Percentiles rank a stretch among this genome's conserved stretches.
phyloP scores from a whole-genome alignment of 2,797 vertebrate genomes.

The Emydoidea blandingii region DNA sequence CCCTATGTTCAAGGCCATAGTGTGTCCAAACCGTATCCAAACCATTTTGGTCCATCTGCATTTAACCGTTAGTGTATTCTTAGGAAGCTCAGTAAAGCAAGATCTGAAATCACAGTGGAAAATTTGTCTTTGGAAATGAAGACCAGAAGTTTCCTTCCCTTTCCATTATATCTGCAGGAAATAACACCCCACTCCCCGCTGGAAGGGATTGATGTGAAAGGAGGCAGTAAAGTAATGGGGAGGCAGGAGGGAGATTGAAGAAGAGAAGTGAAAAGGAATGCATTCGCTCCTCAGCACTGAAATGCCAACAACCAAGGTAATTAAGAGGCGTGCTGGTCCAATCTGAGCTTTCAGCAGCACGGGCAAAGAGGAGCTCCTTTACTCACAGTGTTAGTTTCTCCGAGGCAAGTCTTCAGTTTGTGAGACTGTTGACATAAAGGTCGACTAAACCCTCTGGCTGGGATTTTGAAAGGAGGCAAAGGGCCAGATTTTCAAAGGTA shows the following conservation, averaged over 20 bases:
- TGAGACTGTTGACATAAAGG: neutral
- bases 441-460: neutral
- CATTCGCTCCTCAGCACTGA: neutral
- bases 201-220: neutral
- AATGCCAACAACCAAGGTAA: neutral
- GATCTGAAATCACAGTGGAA: neutral
- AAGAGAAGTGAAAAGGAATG: neutral
- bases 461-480: too few species aligned
- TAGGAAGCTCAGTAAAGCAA: neutral
- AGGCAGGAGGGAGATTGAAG: neutral
- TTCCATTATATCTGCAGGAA: neutral
- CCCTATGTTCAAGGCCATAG: rapidly evolving
- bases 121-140: neutral
- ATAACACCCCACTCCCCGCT: neutral
- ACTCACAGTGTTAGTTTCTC: neutral
- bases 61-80: neutral
- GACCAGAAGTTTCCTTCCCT: neutral
- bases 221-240: neutral
- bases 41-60: neutral
- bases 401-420: rapidly evolving
- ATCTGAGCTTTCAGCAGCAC: neutral
- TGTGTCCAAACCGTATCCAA: neutral
- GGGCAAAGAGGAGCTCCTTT: too few species aligned
- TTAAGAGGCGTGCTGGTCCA: neutral
- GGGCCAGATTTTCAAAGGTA: too few species aligned